phyloP scores from a whole-genome alignment of 2,888 invertebrate species.

The Malthinus flaveolus region DNA sequence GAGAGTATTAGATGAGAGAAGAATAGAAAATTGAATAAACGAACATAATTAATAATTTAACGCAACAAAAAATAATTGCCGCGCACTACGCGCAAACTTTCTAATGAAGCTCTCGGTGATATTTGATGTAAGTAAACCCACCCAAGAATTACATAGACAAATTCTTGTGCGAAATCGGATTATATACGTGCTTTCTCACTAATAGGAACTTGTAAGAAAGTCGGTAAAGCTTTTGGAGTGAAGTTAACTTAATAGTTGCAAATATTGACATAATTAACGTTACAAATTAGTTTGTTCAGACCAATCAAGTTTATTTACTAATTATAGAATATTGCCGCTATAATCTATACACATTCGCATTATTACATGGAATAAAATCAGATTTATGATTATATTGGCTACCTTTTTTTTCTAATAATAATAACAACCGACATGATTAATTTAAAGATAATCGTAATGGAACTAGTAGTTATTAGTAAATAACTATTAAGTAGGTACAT shows the following conservation, averaged over 20 bases:
- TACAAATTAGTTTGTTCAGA: conserved; percentile 12
- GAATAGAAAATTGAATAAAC: conserved; percentile 1
- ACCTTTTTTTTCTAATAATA: too few relatives aligned
- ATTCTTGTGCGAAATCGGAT: not conserved
- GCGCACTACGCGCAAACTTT: too few relatives aligned
- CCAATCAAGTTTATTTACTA: conserved; percentile 10
- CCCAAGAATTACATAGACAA: not conserved
- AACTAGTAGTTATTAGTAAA: too few relatives aligned
- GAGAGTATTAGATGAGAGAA: not conserved
- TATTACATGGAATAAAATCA: too few relatives aligned
- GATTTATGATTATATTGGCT: too few relatives aligned
- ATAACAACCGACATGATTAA: too few relatives aligned
- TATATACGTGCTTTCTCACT: conserved; percentile 2
- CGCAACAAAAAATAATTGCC: not conserved
- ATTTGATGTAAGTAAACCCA: conserved; percentile 1
- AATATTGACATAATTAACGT: conserved; percentile 2
- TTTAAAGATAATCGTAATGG: too few relatives aligned
- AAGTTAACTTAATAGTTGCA: conserved; percentile 4
- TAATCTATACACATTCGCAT: too few relatives aligned
- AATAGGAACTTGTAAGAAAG: conserved; percentile 2
- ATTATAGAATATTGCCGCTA: not conserved
- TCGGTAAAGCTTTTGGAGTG: not conserved
- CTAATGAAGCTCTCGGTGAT: not conserved
- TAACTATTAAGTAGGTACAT: too few relatives aligned
- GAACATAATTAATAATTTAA: not conserved